phyloP scores from a whole-genome alignment of 1,140 invertebrate species.

The Euglossa dilemma region DNA sequence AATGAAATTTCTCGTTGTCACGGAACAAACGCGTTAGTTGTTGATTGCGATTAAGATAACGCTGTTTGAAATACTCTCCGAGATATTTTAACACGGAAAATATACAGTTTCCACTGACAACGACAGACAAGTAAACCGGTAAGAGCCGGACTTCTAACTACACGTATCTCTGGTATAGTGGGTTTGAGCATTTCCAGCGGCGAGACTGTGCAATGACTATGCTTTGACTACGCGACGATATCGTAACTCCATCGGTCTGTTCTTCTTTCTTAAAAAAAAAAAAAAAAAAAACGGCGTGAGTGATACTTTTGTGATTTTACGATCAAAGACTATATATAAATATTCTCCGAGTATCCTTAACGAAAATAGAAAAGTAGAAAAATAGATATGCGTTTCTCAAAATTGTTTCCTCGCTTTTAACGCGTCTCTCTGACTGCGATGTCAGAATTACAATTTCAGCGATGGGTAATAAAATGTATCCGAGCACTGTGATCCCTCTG shows the following conservation, averaged over 20 bases:
- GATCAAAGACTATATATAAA: not conserved
- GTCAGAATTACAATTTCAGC: not conserved
- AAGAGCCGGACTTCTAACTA: not conserved
- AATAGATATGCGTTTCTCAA: not conserved
- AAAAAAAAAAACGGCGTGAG: not conserved
- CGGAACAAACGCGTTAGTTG: not conserved
- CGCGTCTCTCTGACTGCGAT: not conserved
- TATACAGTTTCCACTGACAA: not conserved
- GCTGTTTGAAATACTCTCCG: not conserved
- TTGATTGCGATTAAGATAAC: not conserved
- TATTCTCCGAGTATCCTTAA: not conserved
- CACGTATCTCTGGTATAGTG: not conserved
- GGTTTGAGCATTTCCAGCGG: not conserved
- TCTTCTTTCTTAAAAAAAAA: no score
- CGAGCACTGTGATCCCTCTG: not conserved
- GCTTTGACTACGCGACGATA: not conserved
- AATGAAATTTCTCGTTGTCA: not conserved
- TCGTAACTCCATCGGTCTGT: not conserved
- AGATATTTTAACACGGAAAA: not conserved
- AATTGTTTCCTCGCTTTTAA: not conserved
- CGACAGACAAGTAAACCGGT: conserved; percentile 6
- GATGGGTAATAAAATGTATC: not conserved
- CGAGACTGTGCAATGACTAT: not conserved
- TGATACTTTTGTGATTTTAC: not conserved
- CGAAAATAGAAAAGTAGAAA: no score